Evolutionary conservation across 1,140 invertebrate genomes (phyloP).

Genomic region (Drosophila ogumai): DNA sequence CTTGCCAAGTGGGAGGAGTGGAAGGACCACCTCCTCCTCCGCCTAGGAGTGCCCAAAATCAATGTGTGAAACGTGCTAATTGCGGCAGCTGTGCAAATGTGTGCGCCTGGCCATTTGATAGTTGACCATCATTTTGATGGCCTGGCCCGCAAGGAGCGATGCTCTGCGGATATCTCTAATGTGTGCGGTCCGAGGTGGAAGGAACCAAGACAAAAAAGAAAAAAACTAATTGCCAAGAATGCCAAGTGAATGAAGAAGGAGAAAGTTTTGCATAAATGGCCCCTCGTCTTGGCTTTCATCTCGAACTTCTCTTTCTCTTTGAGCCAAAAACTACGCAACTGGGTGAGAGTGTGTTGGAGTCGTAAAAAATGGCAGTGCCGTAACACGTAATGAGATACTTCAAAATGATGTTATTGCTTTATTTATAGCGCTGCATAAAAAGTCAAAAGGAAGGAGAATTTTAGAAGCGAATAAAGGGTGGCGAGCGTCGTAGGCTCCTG

Average conservation of each 20-base stretch:
- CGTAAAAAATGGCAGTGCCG: conserved; percentile 76
- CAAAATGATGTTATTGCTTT: conserved; percentile 83
- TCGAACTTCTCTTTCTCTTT: conserved; percentile 41
- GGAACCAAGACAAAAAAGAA: not conserved
- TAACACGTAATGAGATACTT: conserved; percentile 82
- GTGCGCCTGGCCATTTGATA: conserved; percentile 73
- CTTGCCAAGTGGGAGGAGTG: not conserved
- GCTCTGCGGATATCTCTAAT: conserved; percentile 49
- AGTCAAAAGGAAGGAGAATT: conserved; percentile 18
- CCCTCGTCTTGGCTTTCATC: conserved; percentile 51
- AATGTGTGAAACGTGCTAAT: conserved; percentile 83
- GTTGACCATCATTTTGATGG: conserved; percentile 80
- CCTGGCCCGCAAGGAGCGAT: not conserved
- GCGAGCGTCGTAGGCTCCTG: not conserved
- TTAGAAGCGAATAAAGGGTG: conserved; percentile 11
- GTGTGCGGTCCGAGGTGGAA: conserved; percentile 42
- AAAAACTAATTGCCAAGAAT: conserved; percentile 67
- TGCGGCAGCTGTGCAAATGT: conserved; percentile 82
- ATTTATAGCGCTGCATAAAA: conserved; percentile 78
- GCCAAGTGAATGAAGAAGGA: conserved; percentile 21
- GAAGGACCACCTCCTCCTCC: not conserved
- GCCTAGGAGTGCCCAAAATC: conserved; percentile 49
- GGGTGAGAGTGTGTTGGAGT: conserved; percentile 36
- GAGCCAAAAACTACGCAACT: conserved; percentile 58
- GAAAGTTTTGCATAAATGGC: conserved; percentile 80